Evolutionary conservation across 2,888 invertebrate genomes (phyloP).

Genomic region (Hyalella azteca): DNA sequence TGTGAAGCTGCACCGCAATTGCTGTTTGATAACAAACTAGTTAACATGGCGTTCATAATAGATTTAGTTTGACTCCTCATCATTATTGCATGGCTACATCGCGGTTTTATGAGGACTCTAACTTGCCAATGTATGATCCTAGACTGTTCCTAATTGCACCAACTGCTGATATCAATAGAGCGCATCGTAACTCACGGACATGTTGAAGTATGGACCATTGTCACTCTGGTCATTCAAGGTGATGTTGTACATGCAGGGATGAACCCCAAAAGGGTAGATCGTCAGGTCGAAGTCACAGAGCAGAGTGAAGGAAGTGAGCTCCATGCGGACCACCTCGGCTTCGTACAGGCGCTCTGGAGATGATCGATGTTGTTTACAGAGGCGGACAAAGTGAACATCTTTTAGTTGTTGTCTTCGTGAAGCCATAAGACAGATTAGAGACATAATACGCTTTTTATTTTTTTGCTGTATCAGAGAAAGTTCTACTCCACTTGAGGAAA

Average conservation of each 20-base stretch:
- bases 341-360: neutral
- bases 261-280: neutral
- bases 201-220: neutral
- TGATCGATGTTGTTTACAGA: too few relatives aligned
- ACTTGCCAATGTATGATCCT: neutral
- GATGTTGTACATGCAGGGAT: conserved; percentile 9
- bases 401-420: too few relatives aligned
- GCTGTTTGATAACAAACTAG: too few relatives aligned
- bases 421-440: too few relatives aligned
- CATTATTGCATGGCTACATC: neutral
- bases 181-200: neutral
- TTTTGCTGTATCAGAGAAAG: too few relatives aligned
- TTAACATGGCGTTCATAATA: too few relatives aligned
- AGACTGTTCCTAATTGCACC: neutral
- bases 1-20: too few relatives aligned
- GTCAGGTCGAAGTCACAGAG: neutral
- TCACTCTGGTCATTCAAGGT: neutral
- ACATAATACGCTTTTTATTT: too few relatives aligned
- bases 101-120: neutral
- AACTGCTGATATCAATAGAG: neutral
- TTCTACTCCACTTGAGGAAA: too few relatives aligned
- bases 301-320: neutral
- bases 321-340: neutral
- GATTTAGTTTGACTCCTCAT: too few relatives aligned
- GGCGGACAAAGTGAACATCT: too few relatives aligned